Conservation (phyloP, 2,888 invertebrate genomes). For the Pemphredon lugubris region DNA sequence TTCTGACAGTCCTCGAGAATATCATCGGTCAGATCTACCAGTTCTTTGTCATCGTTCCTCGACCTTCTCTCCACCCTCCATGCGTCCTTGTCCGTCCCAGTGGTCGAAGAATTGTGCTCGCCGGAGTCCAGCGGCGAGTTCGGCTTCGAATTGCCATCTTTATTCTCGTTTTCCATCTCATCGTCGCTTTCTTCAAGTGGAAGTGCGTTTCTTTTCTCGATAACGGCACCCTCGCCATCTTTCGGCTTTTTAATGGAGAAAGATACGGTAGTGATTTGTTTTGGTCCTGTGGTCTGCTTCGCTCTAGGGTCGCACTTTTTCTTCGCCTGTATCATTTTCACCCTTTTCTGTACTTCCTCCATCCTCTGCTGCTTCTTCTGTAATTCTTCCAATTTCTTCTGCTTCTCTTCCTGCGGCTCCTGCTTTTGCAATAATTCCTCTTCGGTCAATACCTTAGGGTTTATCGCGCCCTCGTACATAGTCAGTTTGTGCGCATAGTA, state of each 20-base stretch:
- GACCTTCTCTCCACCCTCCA: slow-evolving; percentile 70
- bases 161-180: slow-evolving; percentile 72
- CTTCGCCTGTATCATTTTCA: slow-evolving; percentile 78
- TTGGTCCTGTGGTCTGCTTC: slow-evolving; percentile 60
- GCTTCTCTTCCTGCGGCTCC: slow-evolving; percentile 77
- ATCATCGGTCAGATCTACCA: slow-evolving; percentile 79
- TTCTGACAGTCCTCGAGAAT: slow-evolving; percentile 78
- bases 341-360: slow-evolving; percentile 79
- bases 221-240: slow-evolving; percentile 85
- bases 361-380: slow-evolving; percentile 79
- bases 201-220: slow-evolving; percentile 86
- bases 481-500: slow-evolving; percentile 90
- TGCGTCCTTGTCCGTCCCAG: no score
- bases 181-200: slow-evolving; percentile 87
- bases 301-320: slow-evolving; percentile 74
- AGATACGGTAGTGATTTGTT: slow-evolving; percentile 84
- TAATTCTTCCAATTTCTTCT: slow-evolving; percentile 77
- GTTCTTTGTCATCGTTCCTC: slow-evolving; percentile 76
- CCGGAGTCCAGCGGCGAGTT: slow-evolving; percentile 61
- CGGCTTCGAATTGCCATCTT: slow-evolving; percentile 70
- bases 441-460: slow-evolving; percentile 76
- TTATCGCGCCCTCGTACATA: slow-evolving; percentile 79
- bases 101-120: slow-evolving; percentile 38
- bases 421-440: slow-evolving; percentile 77
- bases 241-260: slow-evolving; percentile 93